Evolutionary conservation across 2,888 invertebrate genomes (phyloP).

Genomic region (Amiota communis): DNA sequence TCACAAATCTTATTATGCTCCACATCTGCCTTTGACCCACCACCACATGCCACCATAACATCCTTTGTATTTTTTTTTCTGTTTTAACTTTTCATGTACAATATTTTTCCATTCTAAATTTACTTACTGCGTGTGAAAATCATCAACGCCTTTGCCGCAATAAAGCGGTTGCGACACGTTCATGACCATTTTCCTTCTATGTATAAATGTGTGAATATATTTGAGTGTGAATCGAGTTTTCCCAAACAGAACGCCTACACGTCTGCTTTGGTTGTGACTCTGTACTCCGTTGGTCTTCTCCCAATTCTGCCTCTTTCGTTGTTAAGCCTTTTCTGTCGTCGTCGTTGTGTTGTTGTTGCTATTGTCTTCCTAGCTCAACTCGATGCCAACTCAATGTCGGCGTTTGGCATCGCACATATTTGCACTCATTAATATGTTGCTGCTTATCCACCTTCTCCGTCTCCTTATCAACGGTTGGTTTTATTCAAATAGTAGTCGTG

Average conservation of each 20-base stretch:
- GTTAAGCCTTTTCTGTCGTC: not conserved
- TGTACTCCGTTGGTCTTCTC: not conserved
- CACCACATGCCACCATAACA: not conserved
- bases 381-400: constrained; percentile 1
- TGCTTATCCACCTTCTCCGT: not conserved
- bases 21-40: not conserved
- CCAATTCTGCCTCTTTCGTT: not conserved
- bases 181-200: constrained; percentile 60
- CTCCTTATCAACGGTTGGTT: too few relatives aligned
- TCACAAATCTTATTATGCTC: constrained; percentile 30
- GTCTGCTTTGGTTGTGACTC: constrained; percentile 3
- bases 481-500: not conserved
- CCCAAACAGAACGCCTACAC: not conserved
- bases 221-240: constrained; percentile 10
- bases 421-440: constrained; percentile 11
- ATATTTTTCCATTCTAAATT: too few relatives aligned
- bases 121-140: constrained; percentile 72
- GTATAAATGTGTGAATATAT: constrained; percentile 34
- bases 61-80: not conserved
- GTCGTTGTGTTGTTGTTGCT: not conserved
- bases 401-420: not conserved
- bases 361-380: not conserved
- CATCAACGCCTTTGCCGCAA: constrained; percentile 70
- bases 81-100: too few relatives aligned
- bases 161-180: constrained; percentile 71